Conservation (phyloP, 2,797 vertebrate genomes). For the Erethizon dorsatum region DNA sequence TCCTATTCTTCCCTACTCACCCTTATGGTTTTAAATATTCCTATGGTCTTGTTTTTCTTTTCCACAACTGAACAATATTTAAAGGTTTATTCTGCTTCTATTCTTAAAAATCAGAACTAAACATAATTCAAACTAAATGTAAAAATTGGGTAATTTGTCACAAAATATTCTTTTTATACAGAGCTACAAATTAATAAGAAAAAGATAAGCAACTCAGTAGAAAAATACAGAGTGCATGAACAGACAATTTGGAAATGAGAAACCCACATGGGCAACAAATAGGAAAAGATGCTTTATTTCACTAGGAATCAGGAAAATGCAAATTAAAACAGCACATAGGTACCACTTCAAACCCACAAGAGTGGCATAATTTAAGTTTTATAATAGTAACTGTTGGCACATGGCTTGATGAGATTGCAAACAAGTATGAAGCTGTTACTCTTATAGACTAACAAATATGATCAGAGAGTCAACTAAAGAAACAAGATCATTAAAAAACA, state of each 20-base stretch:
- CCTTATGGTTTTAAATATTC: background rate
- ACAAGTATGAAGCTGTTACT: background rate
- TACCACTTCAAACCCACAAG: background rate
- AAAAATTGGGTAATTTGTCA: slow-evolving; percentile 37
- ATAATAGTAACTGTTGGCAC: background rate
- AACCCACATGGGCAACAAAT: background rate
- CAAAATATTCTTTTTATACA: background rate
- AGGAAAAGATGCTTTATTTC: slow-evolving; percentile 34
- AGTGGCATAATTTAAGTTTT: background rate
- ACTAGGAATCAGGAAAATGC: background rate
- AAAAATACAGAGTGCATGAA: background rate
- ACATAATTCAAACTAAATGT: slow-evolving; percentile 47
- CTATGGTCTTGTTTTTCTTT: slow-evolving; percentile 38
- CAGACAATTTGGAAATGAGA: background rate
- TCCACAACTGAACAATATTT: background rate
- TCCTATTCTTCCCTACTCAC: background rate
- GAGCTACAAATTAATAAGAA: background rate
- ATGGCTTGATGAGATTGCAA: background rate
- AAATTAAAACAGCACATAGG: slow-evolving; percentile 18
- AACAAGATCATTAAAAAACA: background rate
- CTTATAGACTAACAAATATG: background rate
- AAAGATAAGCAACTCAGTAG: background rate
- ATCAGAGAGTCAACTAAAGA: background rate
- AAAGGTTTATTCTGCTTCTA: background rate
- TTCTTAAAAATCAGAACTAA: slow-evolving; percentile 55